Base-by-base conservation (phyloP, 2,113 vertebrate species). In the Rhinolophus sinicus region DNA sequence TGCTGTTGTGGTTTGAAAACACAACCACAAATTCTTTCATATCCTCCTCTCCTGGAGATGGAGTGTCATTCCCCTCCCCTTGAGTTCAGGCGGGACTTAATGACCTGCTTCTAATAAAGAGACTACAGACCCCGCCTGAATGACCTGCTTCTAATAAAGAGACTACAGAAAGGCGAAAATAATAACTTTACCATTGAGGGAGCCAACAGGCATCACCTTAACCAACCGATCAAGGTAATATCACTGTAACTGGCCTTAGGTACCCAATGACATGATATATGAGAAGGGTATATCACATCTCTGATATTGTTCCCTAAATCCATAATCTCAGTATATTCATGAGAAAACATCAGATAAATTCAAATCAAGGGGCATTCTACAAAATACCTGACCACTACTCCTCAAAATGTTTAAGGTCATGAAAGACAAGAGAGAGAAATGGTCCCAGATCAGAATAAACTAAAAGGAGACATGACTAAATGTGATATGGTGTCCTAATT, bases 391-490 rank as follows among this genome's bases (percentile, higher is more conserved):
- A 60, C 18, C 9, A 44, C 22, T 50, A 26, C 24, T 75, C 40
- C 83, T 62, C n/a, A 89, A 87, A 77, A 94, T 56, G n/a, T 50
- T 86, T 67, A 65, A 50, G 26, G 87, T 83, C 83, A 80, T 35
- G 14, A 80, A 90, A 93, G 72, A 80, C 35, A 75, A 80, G 52
- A 40, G 14, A 88, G 54, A 91, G 21, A 91, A 82, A 78, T 26
- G 40, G 35, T 30, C 64, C 38, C 28, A 84, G 52, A 75, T 9
- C 76, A 2, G 38, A 85, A 24, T 72, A 78, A 85, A 47, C 19
- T 62, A 72, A 44, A 40, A 44, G 64, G 67, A 82, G 12, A 15
- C 14, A 75, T 21, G 33, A 73, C n/a, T 19, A 28, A 70, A 52
- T 44, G 5, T 15, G n/a, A 58, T 22, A 19, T 26, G 33, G 4